Conservation (phyloP, 2,888 invertebrate species). For the Trachelus iudaicus region DNA sequence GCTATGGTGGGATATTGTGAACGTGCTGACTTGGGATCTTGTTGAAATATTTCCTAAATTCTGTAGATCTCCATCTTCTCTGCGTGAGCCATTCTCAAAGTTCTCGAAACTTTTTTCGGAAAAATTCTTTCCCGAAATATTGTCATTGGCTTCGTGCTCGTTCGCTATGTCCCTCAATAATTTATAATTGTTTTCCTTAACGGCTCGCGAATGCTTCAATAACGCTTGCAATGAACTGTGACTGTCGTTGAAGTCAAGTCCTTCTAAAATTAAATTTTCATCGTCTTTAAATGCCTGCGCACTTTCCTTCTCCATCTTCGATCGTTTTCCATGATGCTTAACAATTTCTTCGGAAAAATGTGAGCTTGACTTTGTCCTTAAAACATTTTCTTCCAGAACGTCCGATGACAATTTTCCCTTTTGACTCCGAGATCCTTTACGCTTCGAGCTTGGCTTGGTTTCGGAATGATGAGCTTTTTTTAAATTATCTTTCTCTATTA, state of each 20-base stretch:
- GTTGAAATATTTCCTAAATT: conserved; percentile 53
- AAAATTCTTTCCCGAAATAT: conserved; percentile 27
- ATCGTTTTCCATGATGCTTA: conserved; percentile 50
- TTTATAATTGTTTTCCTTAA: conserved; percentile 52
- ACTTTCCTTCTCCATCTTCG: conserved; percentile 46
- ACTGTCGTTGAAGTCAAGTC: conserved; percentile 51
- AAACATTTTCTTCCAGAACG: conserved; percentile 42
- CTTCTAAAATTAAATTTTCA: conserved; percentile 36
- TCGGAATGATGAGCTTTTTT: conserved; percentile 37
- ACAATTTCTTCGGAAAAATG: conserved; percentile 43
- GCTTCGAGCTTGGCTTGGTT: conserved; percentile 49
- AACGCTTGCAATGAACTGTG: conserved; percentile 54
- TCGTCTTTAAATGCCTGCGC: conserved; percentile 20
- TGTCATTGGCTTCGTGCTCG: conserved; percentile 48
- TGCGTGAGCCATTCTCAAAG: conserved; percentile 20
- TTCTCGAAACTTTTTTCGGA: conserved; percentile 36
- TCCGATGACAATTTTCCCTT: conserved; percentile 46
- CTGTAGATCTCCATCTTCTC: conserved; percentile 35
- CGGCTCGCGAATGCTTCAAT: conserved; percentile 52
- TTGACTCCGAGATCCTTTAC: conserved; percentile 51
- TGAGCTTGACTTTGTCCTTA: conserved; percentile 41
- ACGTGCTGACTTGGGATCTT: conserved; percentile 57
- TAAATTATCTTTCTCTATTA: conserved; percentile 39
- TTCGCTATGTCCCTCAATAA: conserved; percentile 49
- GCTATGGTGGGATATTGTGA: conserved; percentile 59